A percentile compares a stretch with the other conserved stretches of the same genome.
Evolutionary conservation across 2,888 invertebrate species (phyloP).

Genomic region (Drosophila mayaguana): DNA sequence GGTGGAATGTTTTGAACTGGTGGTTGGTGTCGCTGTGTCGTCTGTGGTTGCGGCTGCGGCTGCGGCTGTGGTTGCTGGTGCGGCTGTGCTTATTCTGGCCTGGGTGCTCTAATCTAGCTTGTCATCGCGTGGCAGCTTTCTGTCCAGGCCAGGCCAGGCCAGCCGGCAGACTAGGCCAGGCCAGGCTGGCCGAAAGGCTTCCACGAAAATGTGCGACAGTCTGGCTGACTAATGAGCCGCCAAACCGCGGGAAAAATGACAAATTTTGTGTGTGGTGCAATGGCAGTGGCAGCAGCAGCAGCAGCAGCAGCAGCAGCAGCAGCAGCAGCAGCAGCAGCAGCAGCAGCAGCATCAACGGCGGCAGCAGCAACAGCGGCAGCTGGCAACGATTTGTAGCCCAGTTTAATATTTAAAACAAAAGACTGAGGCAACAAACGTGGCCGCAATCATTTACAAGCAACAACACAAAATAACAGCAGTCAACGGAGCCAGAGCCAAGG

Average conservation of each 20-base stretch:
- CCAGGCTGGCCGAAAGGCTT: slow-evolving; percentile 44
- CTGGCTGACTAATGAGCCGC: slow-evolving; percentile 78
- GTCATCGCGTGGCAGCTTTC: slow-evolving; percentile 80
- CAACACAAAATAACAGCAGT: slow-evolving; percentile 57
- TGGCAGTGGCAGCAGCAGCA: slow-evolving; percentile 23
- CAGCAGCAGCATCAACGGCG: slow-evolving; percentile 3
- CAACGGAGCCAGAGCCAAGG: slow-evolving; percentile 17
- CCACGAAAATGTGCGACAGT: slow-evolving; percentile 78
- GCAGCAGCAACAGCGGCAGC: slow-evolving; percentile 31
- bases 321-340: slow-evolving; percentile 35
- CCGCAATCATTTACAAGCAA: slow-evolving; percentile 62
- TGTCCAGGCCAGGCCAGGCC: slow-evolving; percentile 55
- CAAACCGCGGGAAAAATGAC: slow-evolving; percentile 81
- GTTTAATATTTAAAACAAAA: slow-evolving; percentile 81
- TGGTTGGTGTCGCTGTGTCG: slow-evolving; percentile 42
- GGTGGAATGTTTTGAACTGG: slow-evolving; percentile 35
- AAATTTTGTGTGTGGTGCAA: slow-evolving; percentile 64
- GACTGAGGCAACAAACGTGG: slow-evolving; percentile 71
- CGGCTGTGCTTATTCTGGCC: slow-evolving; percentile 19
- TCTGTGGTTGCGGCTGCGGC: not conserved
- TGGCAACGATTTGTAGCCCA: slow-evolving; percentile 71
- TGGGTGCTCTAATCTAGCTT: slow-evolving; percentile 63
- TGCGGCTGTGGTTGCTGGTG: not conserved
- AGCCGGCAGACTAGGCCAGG: not conserved
- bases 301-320: not conserved